Evolutionary conservation across 2,888 invertebrate species (phyloP), one percentile per base, ranked within the genome.

Genomic region (Phymatocera aterrima): DNA sequence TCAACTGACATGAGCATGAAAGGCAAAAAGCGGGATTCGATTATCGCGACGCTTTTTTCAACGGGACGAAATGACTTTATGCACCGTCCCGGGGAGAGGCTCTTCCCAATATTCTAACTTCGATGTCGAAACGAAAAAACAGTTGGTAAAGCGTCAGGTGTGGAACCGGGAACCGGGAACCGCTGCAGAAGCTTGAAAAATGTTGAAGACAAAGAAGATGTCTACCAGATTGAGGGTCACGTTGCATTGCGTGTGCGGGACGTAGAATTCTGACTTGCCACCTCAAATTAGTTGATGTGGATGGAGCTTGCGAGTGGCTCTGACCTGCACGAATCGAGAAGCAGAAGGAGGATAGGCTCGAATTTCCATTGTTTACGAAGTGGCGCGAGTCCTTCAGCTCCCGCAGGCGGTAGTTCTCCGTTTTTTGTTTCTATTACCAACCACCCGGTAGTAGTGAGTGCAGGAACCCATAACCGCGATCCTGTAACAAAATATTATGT

Each of bases 401-500:
- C 18, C 18, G 75, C 24, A 43, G 21, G 72, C 68, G 72, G 72
- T 72, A 72, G 75, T 75, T 48, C 31, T 57, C 3, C n/a, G 24
- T 37, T 57, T 40, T 57, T 51, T 28, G 3, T 79, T 80, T 79
- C 80, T 72, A 78, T 54, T 81, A 79, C 83, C 84, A 83, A 79
- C 83, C 84, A 83, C 81, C 82, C 84, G 85, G 84, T 83, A 85
- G 84, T 83, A 79, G 81, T 82, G 79, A 31, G n/a, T n/a, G n/a
- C n/a, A n/a, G n/a, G n/a, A n/a, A 34, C 51, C 21, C 31, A 40
- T 80, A 72, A 81, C 82, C 82, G 82, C 82, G 85, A 84, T 82
- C 79, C 81, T 82, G 84, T 83, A 81, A 78, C 80, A 86, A 88
- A 88, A 87, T 88, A 89, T 89, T 87, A 82, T 79, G 85, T 89